phyloP scores from a whole-genome alignment of 2,113 vertebrate genomes.

The Clarias batrachus region DNA sequence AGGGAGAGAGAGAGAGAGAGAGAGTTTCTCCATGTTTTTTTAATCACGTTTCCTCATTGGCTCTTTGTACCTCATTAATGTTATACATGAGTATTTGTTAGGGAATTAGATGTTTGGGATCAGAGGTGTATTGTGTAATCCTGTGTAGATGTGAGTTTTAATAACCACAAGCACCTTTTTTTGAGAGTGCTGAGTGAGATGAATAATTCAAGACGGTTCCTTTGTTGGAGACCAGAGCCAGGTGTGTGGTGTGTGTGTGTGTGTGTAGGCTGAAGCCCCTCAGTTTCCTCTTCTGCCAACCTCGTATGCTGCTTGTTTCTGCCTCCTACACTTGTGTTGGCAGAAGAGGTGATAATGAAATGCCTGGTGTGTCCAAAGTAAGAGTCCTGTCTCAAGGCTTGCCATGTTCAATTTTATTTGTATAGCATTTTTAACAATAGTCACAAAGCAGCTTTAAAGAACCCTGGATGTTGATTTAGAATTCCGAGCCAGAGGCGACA shows the following conservation, averaged over 20 bases:
- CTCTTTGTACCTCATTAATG: background rate
- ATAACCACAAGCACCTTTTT: background rate
- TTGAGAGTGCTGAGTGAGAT: background rate
- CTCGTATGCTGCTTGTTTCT: background rate
- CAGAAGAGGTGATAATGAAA: background rate
- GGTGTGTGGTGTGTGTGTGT: background rate
- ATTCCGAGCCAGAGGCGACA: background rate
- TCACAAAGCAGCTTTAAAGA: background rate
- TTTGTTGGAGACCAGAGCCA: slow-evolving; percentile 6
- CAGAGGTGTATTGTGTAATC: background rate
- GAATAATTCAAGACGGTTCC: background rate
- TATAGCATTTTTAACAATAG: background rate
- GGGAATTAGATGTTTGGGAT: background rate
- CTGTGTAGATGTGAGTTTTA: background rate
- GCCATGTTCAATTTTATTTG: background rate
- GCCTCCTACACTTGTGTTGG: slow-evolving; percentile 7
- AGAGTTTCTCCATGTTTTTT: background rate
- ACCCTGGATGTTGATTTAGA: background rate
- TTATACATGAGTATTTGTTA: background rate
- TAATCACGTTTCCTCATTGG: background rate
- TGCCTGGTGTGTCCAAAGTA: slow-evolving; percentile 28
- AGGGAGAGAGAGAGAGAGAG: background rate
- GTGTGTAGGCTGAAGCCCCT: background rate
- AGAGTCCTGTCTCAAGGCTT: slow-evolving; percentile 3
- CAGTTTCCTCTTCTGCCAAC: slow-evolving; percentile 19